Conservation (phyloP, 2,797 vertebrate genomes). For the Pipistrellus pipistrellus region DNA sequence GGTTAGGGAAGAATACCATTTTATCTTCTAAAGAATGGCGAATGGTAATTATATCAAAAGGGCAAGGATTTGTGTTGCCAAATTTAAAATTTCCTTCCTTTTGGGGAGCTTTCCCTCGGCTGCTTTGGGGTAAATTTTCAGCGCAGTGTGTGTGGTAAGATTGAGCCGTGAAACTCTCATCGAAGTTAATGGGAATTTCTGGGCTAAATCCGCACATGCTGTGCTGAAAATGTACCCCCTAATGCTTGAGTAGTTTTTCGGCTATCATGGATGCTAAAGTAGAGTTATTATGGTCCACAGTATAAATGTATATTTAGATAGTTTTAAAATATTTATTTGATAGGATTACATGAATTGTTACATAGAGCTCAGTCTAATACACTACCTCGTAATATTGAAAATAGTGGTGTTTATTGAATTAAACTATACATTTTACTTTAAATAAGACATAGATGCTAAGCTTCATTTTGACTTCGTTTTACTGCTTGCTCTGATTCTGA, state of each 20-base stretch:
- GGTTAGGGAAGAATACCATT: background rate
- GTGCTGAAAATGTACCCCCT: constrained; percentile 77
- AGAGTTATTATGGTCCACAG: constrained; percentile 49
- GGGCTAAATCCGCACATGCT: constrained; percentile 63
- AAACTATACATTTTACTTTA: constrained; percentile 52
- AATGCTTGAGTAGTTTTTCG: constrained; percentile 58
- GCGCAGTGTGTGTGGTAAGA: constrained; percentile 30
- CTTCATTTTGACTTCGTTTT: constrained; percentile 62
- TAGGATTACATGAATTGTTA: constrained; percentile 51
- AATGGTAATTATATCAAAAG: background rate
- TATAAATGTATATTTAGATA: constrained; percentile 67
- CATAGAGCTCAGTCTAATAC: background rate
- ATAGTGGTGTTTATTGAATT: background rate
- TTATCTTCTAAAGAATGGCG: background rate
- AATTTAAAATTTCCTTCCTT: constrained; percentile 12
- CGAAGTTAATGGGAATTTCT: constrained; percentile 73
- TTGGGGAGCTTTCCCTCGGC: constrained; percentile 13
- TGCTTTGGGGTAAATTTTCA: constrained; percentile 63
- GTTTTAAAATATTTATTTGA: constrained; percentile 74
- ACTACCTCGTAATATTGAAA: constrained; percentile 53
- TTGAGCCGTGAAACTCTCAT: constrained; percentile 37
- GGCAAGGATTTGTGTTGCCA: constrained; percentile 6
- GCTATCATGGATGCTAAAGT: constrained; percentile 67
- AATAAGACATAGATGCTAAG: background rate
- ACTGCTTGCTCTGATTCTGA: constrained; percentile 23